Conservation (phyloP, 1,140 invertebrate genomes). For the Sweltsa coloradensis region DNA sequence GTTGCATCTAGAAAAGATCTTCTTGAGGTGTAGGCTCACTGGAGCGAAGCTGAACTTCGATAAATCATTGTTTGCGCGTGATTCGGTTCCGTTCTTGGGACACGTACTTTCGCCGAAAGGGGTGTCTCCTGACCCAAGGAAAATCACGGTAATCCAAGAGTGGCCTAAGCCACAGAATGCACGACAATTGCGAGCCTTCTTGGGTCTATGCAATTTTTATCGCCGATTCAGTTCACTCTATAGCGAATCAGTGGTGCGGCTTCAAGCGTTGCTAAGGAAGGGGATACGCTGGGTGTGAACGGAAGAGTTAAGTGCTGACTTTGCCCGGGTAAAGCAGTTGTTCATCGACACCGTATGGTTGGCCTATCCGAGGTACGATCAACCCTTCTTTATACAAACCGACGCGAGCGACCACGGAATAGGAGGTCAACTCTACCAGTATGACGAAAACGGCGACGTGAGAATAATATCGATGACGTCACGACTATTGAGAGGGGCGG, state of each 20-base stretch:
- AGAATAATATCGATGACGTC: slow-evolving; percentile 28
- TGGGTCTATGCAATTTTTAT: slow-evolving; percentile 31
- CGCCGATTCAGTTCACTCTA: slow-evolving; percentile 26
- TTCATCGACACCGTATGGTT: slow-evolving; percentile 16
- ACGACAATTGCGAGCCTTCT: slow-evolving; percentile 27
- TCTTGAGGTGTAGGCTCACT: slow-evolving; percentile 12
- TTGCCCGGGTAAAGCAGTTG: slow-evolving; percentile 12
- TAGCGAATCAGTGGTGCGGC: slow-evolving; percentile 14
- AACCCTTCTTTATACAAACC: slow-evolving; percentile 17
- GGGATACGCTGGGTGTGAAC: slow-evolving; percentile 10
- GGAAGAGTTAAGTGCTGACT: slow-evolving; percentile 15
- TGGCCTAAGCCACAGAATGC: slow-evolving; percentile 22
- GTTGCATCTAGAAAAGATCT: slow-evolving; percentile 13
- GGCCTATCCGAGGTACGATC: slow-evolving; percentile 13
- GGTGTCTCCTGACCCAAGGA: slow-evolving; percentile 20
- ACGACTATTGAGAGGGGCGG: slow-evolving; percentile 23
- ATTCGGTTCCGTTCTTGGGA: slow-evolving; percentile 28
- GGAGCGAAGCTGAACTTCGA: slow-evolving; percentile 17
- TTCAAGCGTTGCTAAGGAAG: slow-evolving; percentile 22
- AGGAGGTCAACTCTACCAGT: slow-evolving; percentile 21
- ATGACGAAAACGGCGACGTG: slow-evolving; percentile 1
- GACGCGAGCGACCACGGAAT: slow-evolving; percentile 21
- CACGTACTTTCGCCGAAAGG: slow-evolving; percentile 23
- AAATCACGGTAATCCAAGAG: slow-evolving; percentile 19
- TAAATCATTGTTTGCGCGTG: slow-evolving; percentile 22